These are phyloP conservation scores for Argopecten irradians DNA, from an alignment of 1,140 invertebrate genomes.

Conservation along the genomic window DNA sequence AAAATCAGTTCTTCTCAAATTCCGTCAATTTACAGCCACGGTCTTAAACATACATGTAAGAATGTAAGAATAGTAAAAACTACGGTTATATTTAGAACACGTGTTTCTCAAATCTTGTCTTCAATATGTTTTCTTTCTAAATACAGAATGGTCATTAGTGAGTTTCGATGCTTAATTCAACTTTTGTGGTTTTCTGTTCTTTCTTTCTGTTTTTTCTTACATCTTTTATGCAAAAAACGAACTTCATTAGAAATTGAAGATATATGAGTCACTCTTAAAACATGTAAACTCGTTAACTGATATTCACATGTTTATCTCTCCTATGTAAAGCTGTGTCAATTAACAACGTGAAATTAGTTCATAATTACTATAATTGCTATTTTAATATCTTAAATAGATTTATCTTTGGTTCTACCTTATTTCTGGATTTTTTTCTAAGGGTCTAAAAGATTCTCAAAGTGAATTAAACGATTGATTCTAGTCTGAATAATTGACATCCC, in stretches of 20 bases:
- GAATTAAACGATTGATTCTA: too few relatives aligned
- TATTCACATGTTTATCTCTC: too few relatives aligned
- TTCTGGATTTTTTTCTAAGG: too few relatives aligned
- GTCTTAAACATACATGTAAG: not conserved
- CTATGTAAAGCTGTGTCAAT: too few relatives aligned
- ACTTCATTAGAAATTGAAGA: not conserved
- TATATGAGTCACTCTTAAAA: not conserved
- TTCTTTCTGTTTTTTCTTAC: not conserved
- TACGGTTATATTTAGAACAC: not conserved
- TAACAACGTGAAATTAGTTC: too few relatives aligned
- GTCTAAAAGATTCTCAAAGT: too few relatives aligned
- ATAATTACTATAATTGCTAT: too few relatives aligned
- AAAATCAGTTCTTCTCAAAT: not conserved
- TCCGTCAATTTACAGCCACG: not conserved
- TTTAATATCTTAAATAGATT: too few relatives aligned
- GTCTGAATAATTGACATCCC: not conserved
- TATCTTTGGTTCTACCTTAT: too few relatives aligned
- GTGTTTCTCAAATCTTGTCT: not conserved
- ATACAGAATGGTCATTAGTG: not conserved
- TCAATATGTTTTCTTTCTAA: slow-evolving; percentile 4
- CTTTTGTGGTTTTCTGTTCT: not conserved
- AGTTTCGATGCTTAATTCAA: not conserved
- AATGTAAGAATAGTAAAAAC: not conserved
- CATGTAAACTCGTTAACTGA: too few relatives aligned
- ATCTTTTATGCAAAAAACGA: not conserved